Conservation (phyloP, 2,888 invertebrate species). For the Oegoconia quadripuncta region DNA sequence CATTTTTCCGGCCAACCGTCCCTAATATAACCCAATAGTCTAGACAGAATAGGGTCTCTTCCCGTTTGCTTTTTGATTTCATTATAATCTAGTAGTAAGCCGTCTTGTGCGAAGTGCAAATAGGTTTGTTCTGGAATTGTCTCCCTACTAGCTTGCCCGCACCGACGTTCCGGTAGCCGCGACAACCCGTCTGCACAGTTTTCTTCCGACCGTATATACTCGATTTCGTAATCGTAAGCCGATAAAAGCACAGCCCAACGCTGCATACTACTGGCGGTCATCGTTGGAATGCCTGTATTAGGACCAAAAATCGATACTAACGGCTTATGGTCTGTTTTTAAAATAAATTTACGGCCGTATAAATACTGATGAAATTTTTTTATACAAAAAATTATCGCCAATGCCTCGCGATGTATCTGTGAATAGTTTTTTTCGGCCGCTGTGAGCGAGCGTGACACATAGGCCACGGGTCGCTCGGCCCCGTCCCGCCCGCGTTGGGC, state of each 20-base stretch:
- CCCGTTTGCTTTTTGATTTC: conserved; percentile 10
- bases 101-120: conserved; percentile 9
- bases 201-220: conserved; percentile 15
- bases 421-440: conserved; percentile 4
- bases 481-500: not conserved
- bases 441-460: conserved; percentile 8
- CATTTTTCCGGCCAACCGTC: conserved; percentile 21
- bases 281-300: conserved; percentile 18
- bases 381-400: conserved; percentile 13
- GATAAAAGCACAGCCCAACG: conserved; percentile 20
- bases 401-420: conserved; percentile 13
- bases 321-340: conserved; percentile 25
- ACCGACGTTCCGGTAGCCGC: too few relatives aligned
- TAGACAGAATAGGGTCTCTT: conserved; percentile 9
- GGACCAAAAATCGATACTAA: conserved; percentile 24
- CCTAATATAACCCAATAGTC: conserved; percentile 15
- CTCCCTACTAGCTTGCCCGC: too few relatives aligned
- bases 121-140: conserved; percentile 10
- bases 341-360: conserved; percentile 9
- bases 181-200: conserved; percentile 5
- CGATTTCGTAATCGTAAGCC: conserved; percentile 18
- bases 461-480: conserved; percentile 10
- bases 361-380: too few relatives aligned
- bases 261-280: conserved; percentile 19
- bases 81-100: conserved; percentile 13